A percentile compares a stretch with the other conserved stretches of the same genome.
Conservation (phyloP, 2,888 invertebrate genomes). For the Quadriops clusia region DNA sequence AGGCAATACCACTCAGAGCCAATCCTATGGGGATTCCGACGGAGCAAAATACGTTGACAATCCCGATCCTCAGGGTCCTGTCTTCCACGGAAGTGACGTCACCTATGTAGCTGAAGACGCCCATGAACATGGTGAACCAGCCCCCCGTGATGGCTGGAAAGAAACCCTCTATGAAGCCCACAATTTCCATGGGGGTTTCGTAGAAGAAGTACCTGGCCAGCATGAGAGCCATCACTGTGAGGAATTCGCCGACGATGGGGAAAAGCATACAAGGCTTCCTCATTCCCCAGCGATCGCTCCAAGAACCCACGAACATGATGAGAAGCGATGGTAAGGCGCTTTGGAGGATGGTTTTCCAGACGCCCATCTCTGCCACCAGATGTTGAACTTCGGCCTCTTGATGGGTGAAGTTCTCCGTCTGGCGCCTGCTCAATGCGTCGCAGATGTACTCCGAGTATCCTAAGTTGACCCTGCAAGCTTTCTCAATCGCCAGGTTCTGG, state of each 20-base stretch:
- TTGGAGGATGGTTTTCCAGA: constrained; percentile 78
- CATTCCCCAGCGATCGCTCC: constrained; percentile 57
- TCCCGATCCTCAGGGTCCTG: constrained; percentile 73
- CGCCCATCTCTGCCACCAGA: constrained; percentile 67
- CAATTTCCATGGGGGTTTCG: constrained; percentile 67
- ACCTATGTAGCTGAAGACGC: constrained; percentile 75
- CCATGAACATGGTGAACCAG: constrained; percentile 86
- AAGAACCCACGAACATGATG: constrained; percentile 72
- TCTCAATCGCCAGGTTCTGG: constrained; percentile 75
- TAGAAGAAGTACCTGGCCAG: constrained; percentile 70
- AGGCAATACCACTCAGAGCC: constrained; percentile 72
- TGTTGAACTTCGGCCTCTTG: constrained; percentile 57
- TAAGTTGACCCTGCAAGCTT: constrained; percentile 76
- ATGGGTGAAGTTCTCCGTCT: constrained; percentile 51
- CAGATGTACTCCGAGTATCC: constrained; percentile 60
- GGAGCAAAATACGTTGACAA: constrained; percentile 80
- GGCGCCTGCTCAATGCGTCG: constrained; percentile 60
- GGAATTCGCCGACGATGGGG: constrained; percentile 69
- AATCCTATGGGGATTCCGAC: constrained; percentile 83
- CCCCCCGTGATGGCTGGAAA: constrained; percentile 75
- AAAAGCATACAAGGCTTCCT: constrained; percentile 73
- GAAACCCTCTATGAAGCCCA: constrained; percentile 67
- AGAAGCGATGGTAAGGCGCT: constrained; percentile 70
- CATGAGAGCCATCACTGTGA: constrained; percentile 66
- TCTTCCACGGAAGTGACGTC: constrained; percentile 76